These are phyloP conservation scores for Acrobasis consociella DNA, from an alignment of 2,888 invertebrate species.

Conservation along the genomic window DNA sequence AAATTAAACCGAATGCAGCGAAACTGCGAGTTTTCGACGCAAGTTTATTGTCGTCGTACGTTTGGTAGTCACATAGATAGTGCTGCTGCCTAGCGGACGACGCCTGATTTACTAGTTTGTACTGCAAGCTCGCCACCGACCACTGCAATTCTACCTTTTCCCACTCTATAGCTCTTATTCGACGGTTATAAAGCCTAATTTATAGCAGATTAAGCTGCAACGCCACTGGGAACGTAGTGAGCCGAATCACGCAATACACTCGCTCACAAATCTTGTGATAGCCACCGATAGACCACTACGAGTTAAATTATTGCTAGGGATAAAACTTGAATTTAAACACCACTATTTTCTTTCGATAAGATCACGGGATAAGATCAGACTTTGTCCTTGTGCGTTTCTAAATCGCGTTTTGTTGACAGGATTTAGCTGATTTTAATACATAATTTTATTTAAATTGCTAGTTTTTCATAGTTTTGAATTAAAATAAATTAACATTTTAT, in stretches of 20 bases:
- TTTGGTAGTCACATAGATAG: constrained; percentile 33
- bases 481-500: not conserved
- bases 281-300: constrained; percentile 26
- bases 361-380: not conserved
- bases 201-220: constrained; percentile 1
- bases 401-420: not conserved
- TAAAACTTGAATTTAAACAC: constrained; percentile 9
- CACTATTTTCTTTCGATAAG: constrained; percentile 8
- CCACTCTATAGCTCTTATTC: not conserved
- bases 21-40: constrained; percentile 27
- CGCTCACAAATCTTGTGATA: constrained; percentile 32
- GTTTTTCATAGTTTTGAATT: not conserved
- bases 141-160: constrained; percentile 12
- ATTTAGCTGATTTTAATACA: not conserved
- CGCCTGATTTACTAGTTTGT: constrained; percentile 39
- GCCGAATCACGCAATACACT: constrained; percentile 32
- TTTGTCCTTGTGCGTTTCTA: not conserved
- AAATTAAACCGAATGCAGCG: constrained; percentile 28
- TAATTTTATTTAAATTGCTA: not conserved
- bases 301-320: constrained; percentile 26
- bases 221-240: constrained; percentile 4
- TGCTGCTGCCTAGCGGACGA: constrained; percentile 42
- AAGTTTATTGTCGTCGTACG: constrained; percentile 35
- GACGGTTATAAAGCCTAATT: constrained; percentile 21
- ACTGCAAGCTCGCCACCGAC: constrained; percentile 27